A percentile compares a stretch with the other conserved stretches of the same genome.
These are phyloP conservation scores for Tauraco erythrolophus DNA, from an alignment of 2,113 vertebrate genomes.

Conservation along the genomic window DNA sequence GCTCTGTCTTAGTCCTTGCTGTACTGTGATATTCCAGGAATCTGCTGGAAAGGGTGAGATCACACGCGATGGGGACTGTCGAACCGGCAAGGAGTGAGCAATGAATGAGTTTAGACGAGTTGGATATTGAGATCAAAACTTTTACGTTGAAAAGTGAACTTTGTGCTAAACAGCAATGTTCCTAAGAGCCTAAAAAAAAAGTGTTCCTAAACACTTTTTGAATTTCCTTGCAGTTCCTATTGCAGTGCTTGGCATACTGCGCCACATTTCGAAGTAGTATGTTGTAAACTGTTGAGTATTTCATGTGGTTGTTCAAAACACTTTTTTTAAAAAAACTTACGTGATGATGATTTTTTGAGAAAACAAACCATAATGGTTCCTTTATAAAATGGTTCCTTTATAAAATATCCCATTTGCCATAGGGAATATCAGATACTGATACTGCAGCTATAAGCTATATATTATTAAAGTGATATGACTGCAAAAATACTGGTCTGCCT, in stretches of 20 bases:
- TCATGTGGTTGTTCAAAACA: background rate
- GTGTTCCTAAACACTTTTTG: background rate
- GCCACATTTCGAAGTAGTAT: background rate
- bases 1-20: background rate
- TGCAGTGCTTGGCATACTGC: conserved; percentile 13
- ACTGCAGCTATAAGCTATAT: background rate
- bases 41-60: background rate
- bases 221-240: background rate
- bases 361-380: background rate
- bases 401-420: background rate
- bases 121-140: background rate
- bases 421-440: background rate
- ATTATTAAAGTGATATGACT: background rate
- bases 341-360: background rate
- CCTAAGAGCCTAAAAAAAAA: background rate
- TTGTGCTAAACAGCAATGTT: background rate
- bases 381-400: background rate
- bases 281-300: background rate
- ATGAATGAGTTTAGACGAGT: background rate
- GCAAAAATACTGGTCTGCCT: background rate
- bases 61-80: too few species aligned
- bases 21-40: background rate
- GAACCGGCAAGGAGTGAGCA: background rate
- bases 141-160: background rate
- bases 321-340: background rate